Percentiles rank a stretch among this genome's conserved stretches.
These are phyloP conservation scores for Atta cephalotes DNA, from an alignment of 1,140 invertebrate species.

Conservation along the genomic window DNA sequence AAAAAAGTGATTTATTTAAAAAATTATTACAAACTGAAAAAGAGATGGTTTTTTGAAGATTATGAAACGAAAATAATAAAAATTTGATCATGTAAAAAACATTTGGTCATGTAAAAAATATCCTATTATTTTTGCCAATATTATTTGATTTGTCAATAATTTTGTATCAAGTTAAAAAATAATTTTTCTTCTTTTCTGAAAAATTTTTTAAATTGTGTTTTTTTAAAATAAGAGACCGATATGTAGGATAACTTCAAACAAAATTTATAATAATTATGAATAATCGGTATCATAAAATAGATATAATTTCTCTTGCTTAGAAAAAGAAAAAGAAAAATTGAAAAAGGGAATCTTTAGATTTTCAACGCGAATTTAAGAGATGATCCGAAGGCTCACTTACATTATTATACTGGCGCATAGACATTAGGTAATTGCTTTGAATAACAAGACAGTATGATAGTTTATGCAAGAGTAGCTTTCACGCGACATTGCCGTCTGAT, in stretches of 20 bases:
- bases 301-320: not conserved
- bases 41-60: too few relatives aligned
- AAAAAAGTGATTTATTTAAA: too few relatives aligned
- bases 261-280: constrained; percentile 8
- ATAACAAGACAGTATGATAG: constrained; percentile 34
- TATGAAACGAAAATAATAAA: too few relatives aligned
- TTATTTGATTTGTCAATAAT: too few relatives aligned
- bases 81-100: too few relatives aligned
- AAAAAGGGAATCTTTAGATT: not conserved
- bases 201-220: too few relatives aligned
- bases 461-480: constrained; percentile 52
- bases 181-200: too few relatives aligned
- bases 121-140: too few relatives aligned
- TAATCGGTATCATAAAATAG: not conserved
- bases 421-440: constrained; percentile 45
- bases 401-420: constrained; percentile 12
- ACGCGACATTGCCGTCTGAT: constrained; percentile 43
- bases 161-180: too few relatives aligned
- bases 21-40: too few relatives aligned
- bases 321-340: not conserved
- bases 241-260: not conserved
- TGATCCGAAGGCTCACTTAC: not conserved
- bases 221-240: too few relatives aligned
- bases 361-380: not conserved
- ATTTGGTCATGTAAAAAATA: too few relatives aligned